A percentile compares a stretch with the other conserved stretches of the same genome.
phyloP scores from a whole-genome alignment of 2,888 invertebrate species.

The Xestia xanthographa region DNA sequence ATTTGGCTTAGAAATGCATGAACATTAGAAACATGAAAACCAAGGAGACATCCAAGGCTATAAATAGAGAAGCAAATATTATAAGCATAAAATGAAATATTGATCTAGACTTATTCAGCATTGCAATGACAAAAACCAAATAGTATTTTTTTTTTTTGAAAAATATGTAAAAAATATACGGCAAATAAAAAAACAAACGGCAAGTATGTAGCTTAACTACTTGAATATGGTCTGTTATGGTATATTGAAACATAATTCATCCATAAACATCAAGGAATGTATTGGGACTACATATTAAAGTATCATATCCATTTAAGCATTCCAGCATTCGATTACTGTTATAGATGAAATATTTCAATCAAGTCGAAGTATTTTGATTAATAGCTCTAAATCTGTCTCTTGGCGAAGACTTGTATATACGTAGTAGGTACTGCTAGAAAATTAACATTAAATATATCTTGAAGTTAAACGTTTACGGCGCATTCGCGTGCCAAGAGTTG shows the following conservation, averaged over 20 bases:
- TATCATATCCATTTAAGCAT: slow-evolving; percentile 41
- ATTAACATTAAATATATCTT: slow-evolving; percentile 42
- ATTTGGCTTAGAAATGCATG: not conserved
- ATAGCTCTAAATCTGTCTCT: slow-evolving; percentile 41
- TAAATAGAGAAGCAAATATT: not conserved
- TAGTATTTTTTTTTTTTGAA: not conserved
- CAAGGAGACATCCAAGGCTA: not conserved
- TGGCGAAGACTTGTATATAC: slow-evolving; percentile 37
- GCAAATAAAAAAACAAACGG: not conserved
- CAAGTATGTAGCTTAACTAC: not conserved
- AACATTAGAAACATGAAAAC: not conserved
- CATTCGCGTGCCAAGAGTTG: slow-evolving; percentile 41
- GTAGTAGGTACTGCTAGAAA: slow-evolving; percentile 6
- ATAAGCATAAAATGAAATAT: too few species aligned
- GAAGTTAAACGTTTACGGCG: slow-evolving; percentile 37
- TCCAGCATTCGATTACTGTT: slow-evolving; percentile 31
- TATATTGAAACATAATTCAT: slow-evolving; percentile 18
- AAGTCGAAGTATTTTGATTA: slow-evolving; percentile 51
- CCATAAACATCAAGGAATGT: slow-evolving; percentile 18
- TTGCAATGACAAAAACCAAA: not conserved
- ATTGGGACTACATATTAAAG: slow-evolving; percentile 20
- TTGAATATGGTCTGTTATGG: slow-evolving; percentile 10
- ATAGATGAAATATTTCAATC: slow-evolving; percentile 59
- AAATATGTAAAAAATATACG: too few species aligned
- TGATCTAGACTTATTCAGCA: not conserved